A percentile compares a stretch with the other conserved stretches of the same genome.
These are phyloP conservation scores for Sesamia nonagrioides DNA, from an alignment of 1,140 invertebrate species.

Conservation along the genomic window DNA sequence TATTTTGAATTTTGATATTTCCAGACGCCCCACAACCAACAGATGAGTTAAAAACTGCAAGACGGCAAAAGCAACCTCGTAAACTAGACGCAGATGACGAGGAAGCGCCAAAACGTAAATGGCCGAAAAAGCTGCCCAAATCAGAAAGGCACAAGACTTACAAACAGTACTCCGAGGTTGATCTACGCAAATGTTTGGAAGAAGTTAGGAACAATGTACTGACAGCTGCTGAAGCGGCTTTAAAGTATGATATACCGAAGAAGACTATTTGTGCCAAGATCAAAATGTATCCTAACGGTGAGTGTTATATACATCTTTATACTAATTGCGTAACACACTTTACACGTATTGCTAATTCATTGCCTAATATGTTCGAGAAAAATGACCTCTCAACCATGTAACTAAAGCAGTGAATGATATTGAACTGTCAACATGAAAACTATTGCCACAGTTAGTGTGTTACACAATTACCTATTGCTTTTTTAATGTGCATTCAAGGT, in stretches of 20 bases:
- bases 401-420: too few species aligned
- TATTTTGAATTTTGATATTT: background rate
- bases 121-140: constrained; percentile 59
- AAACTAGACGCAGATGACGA: background rate
- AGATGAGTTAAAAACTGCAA: background rate
- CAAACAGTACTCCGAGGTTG: constrained; percentile 60
- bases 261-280: constrained; percentile 44
- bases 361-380: too few species aligned
- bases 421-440: too few species aligned
- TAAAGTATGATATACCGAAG: constrained; percentile 35
- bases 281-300: constrained; percentile 22
- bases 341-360: too few species aligned
- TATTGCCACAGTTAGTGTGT: too few species aligned
- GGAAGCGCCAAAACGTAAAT: constrained; percentile 44
- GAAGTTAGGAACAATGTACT: constrained; percentile 22
- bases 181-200: constrained; percentile 21
- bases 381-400: too few species aligned
- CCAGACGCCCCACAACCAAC: constrained; percentile 3
- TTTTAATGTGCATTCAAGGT: background rate
- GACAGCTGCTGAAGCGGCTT: constrained; percentile 12
- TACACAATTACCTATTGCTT: background rate
- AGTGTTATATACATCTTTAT: background rate
- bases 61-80: background rate
- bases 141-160: constrained; percentile 56
- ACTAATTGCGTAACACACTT: too few species aligned